Evolutionary conservation across 2,888 invertebrate species (phyloP), one percentile per base, ranked within the genome.

Genomic region (Tyria jacobaeae): DNA sequence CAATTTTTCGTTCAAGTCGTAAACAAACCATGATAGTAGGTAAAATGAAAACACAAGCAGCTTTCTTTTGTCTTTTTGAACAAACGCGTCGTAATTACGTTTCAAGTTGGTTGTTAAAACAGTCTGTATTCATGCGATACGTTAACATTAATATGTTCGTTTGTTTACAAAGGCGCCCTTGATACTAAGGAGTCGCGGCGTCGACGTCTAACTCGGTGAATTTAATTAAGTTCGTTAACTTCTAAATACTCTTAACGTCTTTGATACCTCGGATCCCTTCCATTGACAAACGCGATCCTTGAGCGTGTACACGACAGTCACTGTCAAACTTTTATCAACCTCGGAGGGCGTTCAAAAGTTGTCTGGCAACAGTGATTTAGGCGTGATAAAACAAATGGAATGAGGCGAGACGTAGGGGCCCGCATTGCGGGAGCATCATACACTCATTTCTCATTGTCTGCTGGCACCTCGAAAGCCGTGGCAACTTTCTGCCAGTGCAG

Each of bases 181-280:
- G 89, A 87, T 88, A 87, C 89, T 89, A 86, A 88, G 88, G 88
- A 91, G 87, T 86, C 86, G 82, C 86, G 83, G 82, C 85, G 90
- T 85, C 86, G 87, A 88, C 89, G 87, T 87, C 89, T 88, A 89
- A 91, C 89, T 91, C 87, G 83, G 83, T 81, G 86, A 92, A 92
- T 94, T 93, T 93, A 94, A 94, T 94, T 94, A 94, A 93, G 91
- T 92, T 92, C 89, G 90, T 90, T 91, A 93, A 92, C 91, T 94
- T 91, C 91, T 90, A 92, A 93, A 94, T 89, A 92, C 92, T 92
- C 93, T 92, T 92, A 91, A 91, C 91, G 89, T 92, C 91, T 93
- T 91, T 91, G 92, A 91, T 92, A 92, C 89, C 87, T 89, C 88
- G 76, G 84, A 85, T 82, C 88, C 88, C 87, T 88, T 86, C 83